Base-by-base conservation (phyloP, 2,113 vertebrate genomes). In the Pachypanchax playfairii region DNA sequence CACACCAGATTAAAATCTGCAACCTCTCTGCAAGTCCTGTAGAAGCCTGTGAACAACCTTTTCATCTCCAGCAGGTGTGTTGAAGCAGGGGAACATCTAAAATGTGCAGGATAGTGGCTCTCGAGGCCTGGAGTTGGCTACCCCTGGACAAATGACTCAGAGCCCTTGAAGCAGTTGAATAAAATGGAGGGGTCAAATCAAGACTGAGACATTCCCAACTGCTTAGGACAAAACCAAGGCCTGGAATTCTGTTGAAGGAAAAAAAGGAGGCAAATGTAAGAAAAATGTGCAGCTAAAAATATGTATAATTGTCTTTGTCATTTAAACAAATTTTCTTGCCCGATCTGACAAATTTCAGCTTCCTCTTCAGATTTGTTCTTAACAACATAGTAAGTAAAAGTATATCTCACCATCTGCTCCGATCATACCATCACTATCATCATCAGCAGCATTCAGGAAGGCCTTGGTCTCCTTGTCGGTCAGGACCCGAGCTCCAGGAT, bases 231-330 rank as follows among this genome's bases (percentile, higher is more conserved):
- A 86, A 50, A 98, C 94, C 93, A 97, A 87, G 84, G 93, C 91
- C 83, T 94, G 93, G 90, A 99, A 99, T 90, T 99, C 97, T 99
- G 92, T 77, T 63, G 86, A n/a, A n/a, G n/a, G n/a, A n/a, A 73
- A 85, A 50, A 18, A 74, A 67, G 6, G 71, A 24, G 68, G 6
- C 4, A 18, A 6, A 7, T 8, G 6, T 63, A 1, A 39, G 11
- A 22, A 13, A 39, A 9, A 41, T 12, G 47, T 13, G 11, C 33
- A 12, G 9, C 11, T 12, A 6, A 33, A 7, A 33, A 33, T 12
- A 35, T 35, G 1, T 13, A 35, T 11, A 35, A 2, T 35, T 12
- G 7, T 31, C 2, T 10, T 9, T 35, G n/a, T n/a, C n/a, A n/a
- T n/a, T n/a, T n/a, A n/a, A n/a, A n/a, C n/a, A n/a, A n/a, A n/a